Conservation (phyloP, 2,113 vertebrate genomes). For the Macaca mulatta region DNA sequence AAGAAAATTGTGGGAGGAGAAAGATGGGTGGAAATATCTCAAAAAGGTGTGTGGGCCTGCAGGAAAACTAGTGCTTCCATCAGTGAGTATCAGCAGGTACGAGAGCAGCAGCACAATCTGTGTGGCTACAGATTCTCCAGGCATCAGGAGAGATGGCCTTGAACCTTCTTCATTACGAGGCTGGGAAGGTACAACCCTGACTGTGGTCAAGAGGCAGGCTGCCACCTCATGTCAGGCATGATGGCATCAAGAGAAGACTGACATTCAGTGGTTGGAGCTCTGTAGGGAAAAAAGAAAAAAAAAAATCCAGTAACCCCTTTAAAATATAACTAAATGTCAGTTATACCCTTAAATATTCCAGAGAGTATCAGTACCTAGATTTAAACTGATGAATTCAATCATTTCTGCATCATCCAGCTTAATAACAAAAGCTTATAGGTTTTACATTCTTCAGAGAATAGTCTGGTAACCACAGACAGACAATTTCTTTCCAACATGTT, state of each 20-base stretch:
- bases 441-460: background rate
- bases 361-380: background rate
- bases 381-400: background rate
- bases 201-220: background rate
- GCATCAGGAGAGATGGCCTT: background rate
- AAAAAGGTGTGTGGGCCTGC: fast-evolving
- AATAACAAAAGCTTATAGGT: background rate
- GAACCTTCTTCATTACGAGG: background rate
- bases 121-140: background rate
- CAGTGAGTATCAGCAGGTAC: background rate
- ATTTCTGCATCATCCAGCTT: background rate
- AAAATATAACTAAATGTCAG: background rate
- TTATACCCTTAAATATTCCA: background rate
- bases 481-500: background rate
- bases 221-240: background rate
- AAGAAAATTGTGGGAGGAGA: fast-evolving
- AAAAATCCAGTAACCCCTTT: background rate
- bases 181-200: too few relatives aligned
- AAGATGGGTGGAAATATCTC: fast-evolving
- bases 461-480: background rate
- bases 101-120: background rate
- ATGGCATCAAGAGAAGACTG: background rate
- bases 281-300: background rate
- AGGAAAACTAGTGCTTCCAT: background rate
- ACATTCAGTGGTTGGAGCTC: background rate